These are phyloP conservation scores for Sylvia borin DNA, from an alignment of 2,797 vertebrate genomes.

Conservation along the genomic window DNA sequence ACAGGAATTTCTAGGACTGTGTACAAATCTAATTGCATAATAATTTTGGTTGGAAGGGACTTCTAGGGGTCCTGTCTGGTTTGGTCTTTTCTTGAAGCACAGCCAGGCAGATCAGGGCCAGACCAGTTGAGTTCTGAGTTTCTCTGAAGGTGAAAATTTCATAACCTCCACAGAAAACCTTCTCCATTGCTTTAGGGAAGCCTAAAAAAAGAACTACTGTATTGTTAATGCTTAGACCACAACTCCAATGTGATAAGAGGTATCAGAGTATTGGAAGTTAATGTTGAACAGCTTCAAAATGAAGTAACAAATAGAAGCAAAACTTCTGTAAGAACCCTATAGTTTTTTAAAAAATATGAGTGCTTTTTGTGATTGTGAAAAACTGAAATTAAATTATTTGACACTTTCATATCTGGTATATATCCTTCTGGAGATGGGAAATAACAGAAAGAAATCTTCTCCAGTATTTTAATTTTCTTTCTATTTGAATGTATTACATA, in stretches of 20 bases:
- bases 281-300: background rate
- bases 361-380: background rate
- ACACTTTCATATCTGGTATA: background rate
- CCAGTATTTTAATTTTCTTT: background rate
- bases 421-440: background rate
- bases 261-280: background rate
- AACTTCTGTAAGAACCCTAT: background rate
- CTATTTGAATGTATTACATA: background rate
- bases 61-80: background rate
- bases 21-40: background rate
- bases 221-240: background rate
- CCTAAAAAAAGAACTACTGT: background rate
- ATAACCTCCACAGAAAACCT: background rate
- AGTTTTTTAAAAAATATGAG: background rate
- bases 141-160: background rate
- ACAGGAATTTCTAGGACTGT: background rate
- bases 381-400: background rate
- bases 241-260: background rate
- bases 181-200: background rate
- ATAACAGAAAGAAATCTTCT: background rate
- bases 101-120: background rate
- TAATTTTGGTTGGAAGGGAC: background rate
- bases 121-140: background rate
- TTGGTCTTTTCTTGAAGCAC: background rate
- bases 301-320: background rate